Evolutionary conservation across 2,113 vertebrate species (phyloP).

Genomic region (Parotia lawesii): DNA sequence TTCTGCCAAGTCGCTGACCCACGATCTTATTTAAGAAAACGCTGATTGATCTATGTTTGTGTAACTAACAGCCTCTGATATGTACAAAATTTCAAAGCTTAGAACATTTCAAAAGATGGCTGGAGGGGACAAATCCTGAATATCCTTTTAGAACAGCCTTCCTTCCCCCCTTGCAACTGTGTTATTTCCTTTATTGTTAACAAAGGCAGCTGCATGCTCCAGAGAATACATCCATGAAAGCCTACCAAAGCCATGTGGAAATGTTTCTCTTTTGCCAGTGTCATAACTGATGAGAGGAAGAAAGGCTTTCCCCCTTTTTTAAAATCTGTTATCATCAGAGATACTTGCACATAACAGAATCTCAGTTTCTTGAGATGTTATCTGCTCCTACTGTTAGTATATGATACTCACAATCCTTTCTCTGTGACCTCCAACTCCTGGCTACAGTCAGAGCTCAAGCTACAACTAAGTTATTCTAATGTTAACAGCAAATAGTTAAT

Average conservation of each 20-base stretch:
- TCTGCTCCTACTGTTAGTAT: neutral
- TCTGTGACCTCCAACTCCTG: neutral
- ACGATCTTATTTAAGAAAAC: neutral
- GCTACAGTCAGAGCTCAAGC: neutral
- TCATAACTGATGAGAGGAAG: neutral
- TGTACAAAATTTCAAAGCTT: neutral
- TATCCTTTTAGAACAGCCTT: neutral
- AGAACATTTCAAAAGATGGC: neutral
- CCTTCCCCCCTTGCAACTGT: neutral
- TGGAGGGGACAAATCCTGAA: neutral
- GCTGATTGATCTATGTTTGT: neutral
- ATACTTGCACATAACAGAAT: neutral
- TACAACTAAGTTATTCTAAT: neutral
- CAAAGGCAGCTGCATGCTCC: neutral
- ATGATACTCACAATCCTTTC: neutral
- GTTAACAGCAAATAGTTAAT: neutral
- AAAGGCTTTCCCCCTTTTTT: neutral
- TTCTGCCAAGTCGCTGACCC: neutral
- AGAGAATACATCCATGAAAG: neutral
- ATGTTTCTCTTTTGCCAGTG: neutral
- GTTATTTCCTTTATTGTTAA: neutral
- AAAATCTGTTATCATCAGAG: neutral
- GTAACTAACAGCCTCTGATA: neutral
- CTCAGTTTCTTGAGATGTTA: neutral
- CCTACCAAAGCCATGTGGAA: neutral